Evolutionary conservation across 2,113 vertebrate species (phyloP).

Genomic region (Larimichthys crocea): DNA sequence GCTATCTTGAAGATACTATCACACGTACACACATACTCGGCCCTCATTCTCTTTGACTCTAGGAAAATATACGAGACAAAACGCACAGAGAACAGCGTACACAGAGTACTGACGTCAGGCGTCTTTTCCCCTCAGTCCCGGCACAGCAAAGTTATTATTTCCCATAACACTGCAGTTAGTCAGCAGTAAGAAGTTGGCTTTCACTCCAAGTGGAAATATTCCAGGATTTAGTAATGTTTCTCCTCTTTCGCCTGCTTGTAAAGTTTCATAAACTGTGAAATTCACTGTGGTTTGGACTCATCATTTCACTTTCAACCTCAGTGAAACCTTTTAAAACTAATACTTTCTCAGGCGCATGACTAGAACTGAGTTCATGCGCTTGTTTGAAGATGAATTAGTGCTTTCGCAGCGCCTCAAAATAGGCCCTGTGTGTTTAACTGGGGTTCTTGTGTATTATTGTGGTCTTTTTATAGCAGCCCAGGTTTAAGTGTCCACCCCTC

Average conservation of each 20-base stretch:
- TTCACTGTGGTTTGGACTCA: slow-evolving; percentile 11
- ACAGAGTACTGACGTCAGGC: slow-evolving; percentile 6
- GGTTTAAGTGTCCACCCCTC: slow-evolving; percentile 35
- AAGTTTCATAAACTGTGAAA: slow-evolving; percentile 40
- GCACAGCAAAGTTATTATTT: slow-evolving; percentile 16
- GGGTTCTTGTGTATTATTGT: slow-evolving; percentile 17
- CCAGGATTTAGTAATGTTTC: slow-evolving; percentile 32
- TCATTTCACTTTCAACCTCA: slow-evolving; percentile 36
- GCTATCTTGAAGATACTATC: slow-evolving; percentile 35
- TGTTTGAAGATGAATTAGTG: slow-evolving; percentile 18
- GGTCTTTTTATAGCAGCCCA: slow-evolving; percentile 33
- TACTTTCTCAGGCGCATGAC: neutral
- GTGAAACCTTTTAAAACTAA: slow-evolving; percentile 22
- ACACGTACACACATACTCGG: slow-evolving; percentile 24
- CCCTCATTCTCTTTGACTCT: slow-evolving; percentile 9
- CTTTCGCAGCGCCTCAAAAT: slow-evolving; percentile 17
- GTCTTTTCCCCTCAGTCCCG: neutral
- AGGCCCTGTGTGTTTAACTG: slow-evolving; percentile 20
- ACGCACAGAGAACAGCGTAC: neutral
- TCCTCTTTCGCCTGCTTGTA: neutral
- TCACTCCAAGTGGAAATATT: slow-evolving; percentile 7
- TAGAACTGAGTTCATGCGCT: neutral
- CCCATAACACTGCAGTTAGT: slow-evolving; percentile 27
- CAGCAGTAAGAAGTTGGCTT: slow-evolving; percentile 29
- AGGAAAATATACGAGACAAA: slow-evolving; percentile 22